phyloP scores from a whole-genome alignment of 2,113 vertebrate genomes.

The Mus pahari region DNA sequence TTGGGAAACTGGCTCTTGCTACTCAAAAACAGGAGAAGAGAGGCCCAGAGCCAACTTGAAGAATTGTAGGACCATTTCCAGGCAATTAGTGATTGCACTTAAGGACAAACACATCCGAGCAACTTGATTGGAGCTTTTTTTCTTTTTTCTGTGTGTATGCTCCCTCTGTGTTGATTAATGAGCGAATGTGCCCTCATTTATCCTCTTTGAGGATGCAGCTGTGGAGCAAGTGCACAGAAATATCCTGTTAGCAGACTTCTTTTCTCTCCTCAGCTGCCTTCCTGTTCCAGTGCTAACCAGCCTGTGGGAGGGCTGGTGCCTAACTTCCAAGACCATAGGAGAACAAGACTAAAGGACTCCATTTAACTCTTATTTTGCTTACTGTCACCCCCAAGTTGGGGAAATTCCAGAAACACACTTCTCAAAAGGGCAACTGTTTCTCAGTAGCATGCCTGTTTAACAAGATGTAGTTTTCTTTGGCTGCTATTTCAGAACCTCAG shows the following conservation, averaged over 20 bases:
- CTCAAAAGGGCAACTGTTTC: constrained; percentile 75
- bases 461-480: constrained; percentile 73
- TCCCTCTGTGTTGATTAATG: constrained; percentile 65
- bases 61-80: constrained; percentile 59
- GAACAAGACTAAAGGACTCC: constrained; percentile 63
- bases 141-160: constrained; percentile 2
- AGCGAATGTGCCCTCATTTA: constrained; percentile 67
- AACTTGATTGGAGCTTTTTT: constrained; percentile 50
- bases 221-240: background rate
- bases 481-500: constrained; percentile 48
- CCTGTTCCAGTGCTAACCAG: constrained; percentile 1
- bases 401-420: constrained; percentile 44
- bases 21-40: background rate
- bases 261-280: constrained; percentile 50
- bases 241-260: constrained; percentile 55
- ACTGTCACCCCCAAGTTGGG: constrained; percentile 52
- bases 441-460: constrained; percentile 72
- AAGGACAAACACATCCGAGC: constrained; percentile 55
- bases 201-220: constrained; percentile 75
- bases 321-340: constrained; percentile 17
- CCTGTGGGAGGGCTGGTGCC: background rate
- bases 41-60: constrained; percentile 28
- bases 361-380: constrained; percentile 76
- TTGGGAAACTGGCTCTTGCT: background rate
- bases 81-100: constrained; percentile 53